A percentile compares a stretch with the other conserved stretches of the same genome.
Evolutionary conservation across 2,797 vertebrate species (phyloP).

Genomic region (Sebastes cheni): DNA sequence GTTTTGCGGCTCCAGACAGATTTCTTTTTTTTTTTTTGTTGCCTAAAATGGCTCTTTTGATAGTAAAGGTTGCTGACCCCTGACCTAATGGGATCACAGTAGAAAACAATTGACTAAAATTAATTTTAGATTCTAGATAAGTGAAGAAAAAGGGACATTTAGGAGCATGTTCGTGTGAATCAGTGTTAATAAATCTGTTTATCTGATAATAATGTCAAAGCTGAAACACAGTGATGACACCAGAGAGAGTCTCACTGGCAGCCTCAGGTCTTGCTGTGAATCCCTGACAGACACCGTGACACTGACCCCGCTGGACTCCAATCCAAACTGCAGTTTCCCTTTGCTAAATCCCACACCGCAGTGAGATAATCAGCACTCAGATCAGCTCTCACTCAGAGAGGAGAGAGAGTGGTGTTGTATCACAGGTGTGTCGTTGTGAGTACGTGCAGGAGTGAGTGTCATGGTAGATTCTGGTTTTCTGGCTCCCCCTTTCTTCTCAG

Average conservation of each 20-base stretch:
- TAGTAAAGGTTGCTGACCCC: too few species aligned
- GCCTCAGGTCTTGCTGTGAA: conserved; percentile 4
- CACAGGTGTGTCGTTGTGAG: conserved; percentile 18
- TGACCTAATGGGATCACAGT: background rate
- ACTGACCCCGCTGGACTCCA: conserved; percentile 1
- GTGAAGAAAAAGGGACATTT: background rate
- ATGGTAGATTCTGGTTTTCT: background rate
- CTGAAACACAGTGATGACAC: background rate
- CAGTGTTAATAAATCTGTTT: background rate
- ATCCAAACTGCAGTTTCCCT: conserved; percentile 2
- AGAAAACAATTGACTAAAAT: background rate
- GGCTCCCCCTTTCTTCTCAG: background rate
- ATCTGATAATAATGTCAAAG: background rate
- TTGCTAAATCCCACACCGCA: background rate
- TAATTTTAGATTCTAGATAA: background rate
- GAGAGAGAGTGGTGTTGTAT: background rate
- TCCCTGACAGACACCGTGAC: background rate
- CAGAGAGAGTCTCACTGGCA: background rate
- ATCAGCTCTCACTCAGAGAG: background rate
- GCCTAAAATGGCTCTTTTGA: too few species aligned
- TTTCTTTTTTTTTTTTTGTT: too few species aligned
- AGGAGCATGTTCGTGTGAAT: background rate
- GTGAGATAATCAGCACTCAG: conserved; percentile 7
- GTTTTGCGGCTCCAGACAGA: too few species aligned
- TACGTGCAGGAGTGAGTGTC: background rate